Percentiles rank a stretch among this genome's conserved stretches.
These are phyloP conservation scores for Sminthurinus aureus DNA, from an alignment of 2,888 invertebrate genomes.

Conservation along the genomic window DNA sequence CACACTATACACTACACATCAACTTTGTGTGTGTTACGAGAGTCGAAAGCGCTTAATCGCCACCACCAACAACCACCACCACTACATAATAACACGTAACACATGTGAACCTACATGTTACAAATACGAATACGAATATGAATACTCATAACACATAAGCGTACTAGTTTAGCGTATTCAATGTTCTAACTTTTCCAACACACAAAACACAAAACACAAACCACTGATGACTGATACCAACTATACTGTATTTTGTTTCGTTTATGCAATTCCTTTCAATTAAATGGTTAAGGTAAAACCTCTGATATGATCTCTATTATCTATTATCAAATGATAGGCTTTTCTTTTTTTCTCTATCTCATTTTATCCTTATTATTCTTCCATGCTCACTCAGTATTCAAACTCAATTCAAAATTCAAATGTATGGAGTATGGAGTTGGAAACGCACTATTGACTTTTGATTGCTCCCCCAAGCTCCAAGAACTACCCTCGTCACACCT, in stretches of 20 bases:
- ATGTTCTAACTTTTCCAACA: no score
- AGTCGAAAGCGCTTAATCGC: conserved; percentile 47
- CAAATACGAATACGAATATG: background rate
- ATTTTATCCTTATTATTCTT: background rate
- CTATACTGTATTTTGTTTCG: background rate
- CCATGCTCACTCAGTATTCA: background rate
- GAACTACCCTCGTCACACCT: no score
- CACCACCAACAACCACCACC: conserved; percentile 35
- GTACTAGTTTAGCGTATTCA: no score
- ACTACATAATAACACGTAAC: background rate
- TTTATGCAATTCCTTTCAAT: background rate
- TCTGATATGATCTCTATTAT: background rate
- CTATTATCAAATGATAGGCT: background rate
- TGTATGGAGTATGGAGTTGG: no score
- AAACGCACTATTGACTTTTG: no score
- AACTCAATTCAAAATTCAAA: no score
- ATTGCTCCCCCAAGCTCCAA: no score
- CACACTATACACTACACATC: no score
- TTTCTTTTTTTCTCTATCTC: background rate
- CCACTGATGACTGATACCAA: background rate
- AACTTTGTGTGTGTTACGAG: no score
- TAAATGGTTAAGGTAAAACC: background rate
- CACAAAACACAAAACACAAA: background rate
- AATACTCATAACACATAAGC: no score
- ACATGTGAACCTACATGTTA: background rate